These are phyloP conservation scores for Cheilosia scutellata DNA, from an alignment of 2,888 invertebrate genomes.

Conservation along the genomic window DNA sequence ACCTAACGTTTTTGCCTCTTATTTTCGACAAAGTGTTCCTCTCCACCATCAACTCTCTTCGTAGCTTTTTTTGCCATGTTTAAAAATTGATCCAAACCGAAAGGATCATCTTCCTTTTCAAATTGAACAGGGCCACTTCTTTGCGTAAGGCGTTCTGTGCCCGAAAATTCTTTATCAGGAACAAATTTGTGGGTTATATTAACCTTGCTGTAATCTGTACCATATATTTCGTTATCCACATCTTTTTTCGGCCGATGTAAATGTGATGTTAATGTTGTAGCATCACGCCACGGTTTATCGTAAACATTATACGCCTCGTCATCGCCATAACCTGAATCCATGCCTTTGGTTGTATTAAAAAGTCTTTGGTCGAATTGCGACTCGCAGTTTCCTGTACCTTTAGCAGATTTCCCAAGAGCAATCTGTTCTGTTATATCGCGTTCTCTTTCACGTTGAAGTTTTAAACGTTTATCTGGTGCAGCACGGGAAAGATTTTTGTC, in stretches of 20 bases:
- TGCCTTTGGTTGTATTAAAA: conserved; percentile 96
- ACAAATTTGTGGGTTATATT: conserved; percentile 97
- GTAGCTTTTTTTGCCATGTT: conserved; percentile 95
- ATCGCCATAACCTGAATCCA: conserved; percentile 96
- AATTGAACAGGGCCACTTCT: conserved; percentile 98
- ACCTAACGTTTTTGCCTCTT: conserved; percentile 25
- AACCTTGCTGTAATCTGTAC: conserved; percentile 94
- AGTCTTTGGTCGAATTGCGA: conserved; percentile 97
- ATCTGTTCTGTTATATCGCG: conserved; percentile 99
- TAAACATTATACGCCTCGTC: conserved; percentile 99
- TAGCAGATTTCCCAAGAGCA: conserved; percentile 97
- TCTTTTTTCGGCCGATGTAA: conserved; percentile 95
- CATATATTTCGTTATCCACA: conserved; percentile 95
- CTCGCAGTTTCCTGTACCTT: conserved; percentile 89
- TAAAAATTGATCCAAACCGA: conserved; percentile 99
- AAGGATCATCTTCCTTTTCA: conserved; percentile 95
- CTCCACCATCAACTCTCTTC: conserved; percentile 86
- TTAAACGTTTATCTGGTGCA: conserved; percentile 96
- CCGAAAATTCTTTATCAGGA: conserved; percentile 98
- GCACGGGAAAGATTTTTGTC: conserved; percentile 97
- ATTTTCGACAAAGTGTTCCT: conserved; percentile 32
- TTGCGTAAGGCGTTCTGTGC: conserved; percentile 90
- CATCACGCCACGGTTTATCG: conserved; percentile 98
- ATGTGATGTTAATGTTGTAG: conserved; percentile 93
- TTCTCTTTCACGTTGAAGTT: conserved; percentile 95